phyloP scores from a whole-genome alignment of 2,888 invertebrate genomes.

The Drosophila paracracens region DNA sequence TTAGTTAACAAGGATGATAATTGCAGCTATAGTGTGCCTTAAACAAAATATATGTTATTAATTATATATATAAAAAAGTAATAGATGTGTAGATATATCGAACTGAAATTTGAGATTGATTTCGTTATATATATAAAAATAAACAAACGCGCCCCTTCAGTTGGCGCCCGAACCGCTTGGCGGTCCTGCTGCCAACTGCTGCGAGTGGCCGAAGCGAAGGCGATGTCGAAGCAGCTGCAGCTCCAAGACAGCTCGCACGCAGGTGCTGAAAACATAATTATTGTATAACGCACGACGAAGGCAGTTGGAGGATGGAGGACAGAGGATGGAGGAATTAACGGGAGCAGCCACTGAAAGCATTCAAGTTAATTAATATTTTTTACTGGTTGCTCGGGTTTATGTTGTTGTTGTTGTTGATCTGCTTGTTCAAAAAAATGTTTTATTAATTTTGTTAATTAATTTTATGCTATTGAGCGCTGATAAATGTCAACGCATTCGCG shows the following conservation, averaged over 20 bases:
- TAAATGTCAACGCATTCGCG: constrained; percentile 68
- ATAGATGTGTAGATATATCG: neutral
- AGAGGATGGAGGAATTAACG: constrained; percentile 24
- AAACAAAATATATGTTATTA: neutral
- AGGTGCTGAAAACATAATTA: constrained; percentile 81
- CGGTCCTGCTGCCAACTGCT: constrained; percentile 30
- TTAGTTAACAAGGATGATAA: neutral
- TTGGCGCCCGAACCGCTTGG: constrained; percentile 20
- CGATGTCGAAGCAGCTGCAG: constrained; percentile 40
- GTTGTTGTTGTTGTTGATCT: constrained; percentile 14
- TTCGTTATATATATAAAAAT: too few relatives aligned
- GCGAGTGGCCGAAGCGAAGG: constrained; percentile 23
- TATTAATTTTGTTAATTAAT: constrained; percentile 80
- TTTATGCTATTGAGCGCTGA: constrained; percentile 63
- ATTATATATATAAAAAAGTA: neutral
- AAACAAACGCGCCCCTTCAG: neutral
- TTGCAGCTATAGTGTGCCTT: neutral
- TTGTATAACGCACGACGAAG: constrained; percentile 73
- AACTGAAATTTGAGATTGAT: neutral
- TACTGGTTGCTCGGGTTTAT: constrained; percentile 40
- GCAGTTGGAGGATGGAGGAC: constrained; percentile 13
- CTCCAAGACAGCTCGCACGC: constrained; percentile 61
- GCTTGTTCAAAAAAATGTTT: constrained; percentile 64
- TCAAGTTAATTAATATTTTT: constrained; percentile 76
- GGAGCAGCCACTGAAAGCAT: constrained; percentile 53